These are phyloP conservation scores for Trichoplusia ni DNA, from an alignment of 1,140 invertebrate genomes.

Conservation along the genomic window DNA sequence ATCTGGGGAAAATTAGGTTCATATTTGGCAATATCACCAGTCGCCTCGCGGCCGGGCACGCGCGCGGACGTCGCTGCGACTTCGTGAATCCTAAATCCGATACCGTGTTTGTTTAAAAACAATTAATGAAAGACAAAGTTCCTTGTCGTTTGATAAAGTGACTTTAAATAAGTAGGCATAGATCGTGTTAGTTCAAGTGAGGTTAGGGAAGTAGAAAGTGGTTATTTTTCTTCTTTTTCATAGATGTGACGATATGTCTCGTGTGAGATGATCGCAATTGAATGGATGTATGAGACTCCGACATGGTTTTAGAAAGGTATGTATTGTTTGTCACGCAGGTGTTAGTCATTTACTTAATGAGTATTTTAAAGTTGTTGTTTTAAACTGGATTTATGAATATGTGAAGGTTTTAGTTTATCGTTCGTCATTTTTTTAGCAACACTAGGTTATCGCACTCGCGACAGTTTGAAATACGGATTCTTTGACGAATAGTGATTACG, in stretches of 20 bases:
- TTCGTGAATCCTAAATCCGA: background rate
- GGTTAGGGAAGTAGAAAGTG: constrained; percentile 14
- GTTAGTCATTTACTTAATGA: background rate
- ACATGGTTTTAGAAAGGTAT: constrained; percentile 26
- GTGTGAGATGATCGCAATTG: constrained; percentile 13
- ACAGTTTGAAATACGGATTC: no score
- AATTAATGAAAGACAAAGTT: constrained; percentile 24
- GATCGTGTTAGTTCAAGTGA: constrained; percentile 16
- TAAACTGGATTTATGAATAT: no score
- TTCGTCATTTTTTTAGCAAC: no score
- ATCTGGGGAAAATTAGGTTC: constrained; percentile 41
- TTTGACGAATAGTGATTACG: no score
- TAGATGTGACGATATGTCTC: constrained; percentile 14
- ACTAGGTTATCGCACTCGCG: no score
- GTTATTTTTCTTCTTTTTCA: constrained; percentile 6
- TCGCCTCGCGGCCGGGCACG: constrained; percentile 23
- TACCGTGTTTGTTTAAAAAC: constrained; percentile 33
- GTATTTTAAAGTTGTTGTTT: no score
- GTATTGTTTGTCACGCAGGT: constrained; percentile 12
- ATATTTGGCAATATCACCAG: constrained; percentile 38
- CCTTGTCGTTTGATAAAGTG: constrained; percentile 15
- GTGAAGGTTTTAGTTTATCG: no score
- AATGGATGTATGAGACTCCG: constrained; percentile 26
- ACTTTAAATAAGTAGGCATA: constrained; percentile 12
- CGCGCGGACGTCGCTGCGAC: constrained; percentile 17